These are phyloP conservation scores for Parapristionchus giblindavisi DNA, from an alignment of 2,888 invertebrate genomes.

Conservation along the genomic window DNA sequence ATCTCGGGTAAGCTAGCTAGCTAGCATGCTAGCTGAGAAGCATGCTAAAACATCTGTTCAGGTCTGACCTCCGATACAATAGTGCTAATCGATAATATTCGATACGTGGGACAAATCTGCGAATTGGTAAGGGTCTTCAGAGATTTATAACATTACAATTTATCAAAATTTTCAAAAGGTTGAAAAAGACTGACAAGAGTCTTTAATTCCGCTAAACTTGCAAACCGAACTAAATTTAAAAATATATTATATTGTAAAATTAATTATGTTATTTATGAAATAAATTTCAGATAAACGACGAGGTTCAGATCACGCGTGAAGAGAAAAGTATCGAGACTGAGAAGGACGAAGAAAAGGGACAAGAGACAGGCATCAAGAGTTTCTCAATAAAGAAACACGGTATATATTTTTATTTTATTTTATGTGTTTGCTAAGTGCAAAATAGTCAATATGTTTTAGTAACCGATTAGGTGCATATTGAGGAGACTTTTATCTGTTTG, in stretches of 20 bases:
- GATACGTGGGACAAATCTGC: constrained; percentile 62
- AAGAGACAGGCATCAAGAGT: constrained; percentile 1
- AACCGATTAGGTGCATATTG: too few relatives aligned
- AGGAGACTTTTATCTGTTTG: too few relatives aligned
- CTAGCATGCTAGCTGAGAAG: neutral
- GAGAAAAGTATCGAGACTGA: constrained; percentile 11
- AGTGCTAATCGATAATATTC: constrained; percentile 60
- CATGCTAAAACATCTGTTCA: neutral
- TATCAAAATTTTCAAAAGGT: neutral
- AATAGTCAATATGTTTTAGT: too few relatives aligned
- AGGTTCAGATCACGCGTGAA: constrained; percentile 28
- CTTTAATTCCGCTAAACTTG: too few relatives aligned
- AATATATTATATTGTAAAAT: neutral
- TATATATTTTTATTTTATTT: too few relatives aligned
- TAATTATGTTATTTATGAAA: neutral
- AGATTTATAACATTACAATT: neutral
- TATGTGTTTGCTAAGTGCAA: too few relatives aligned
- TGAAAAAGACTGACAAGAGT: neutral
- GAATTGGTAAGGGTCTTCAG: constrained; percentile 49
- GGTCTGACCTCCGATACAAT: constrained; percentile 45
- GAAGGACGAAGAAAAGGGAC: constrained; percentile 9
- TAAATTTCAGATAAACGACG: constrained; percentile 27
- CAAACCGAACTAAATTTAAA: neutral
- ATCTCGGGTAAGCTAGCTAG: constrained; percentile 32
- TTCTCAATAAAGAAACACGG: constrained; percentile 21